Conservation (phyloP, 2,888 invertebrate genomes). For the Caenorhabditis panamensis region DNA sequence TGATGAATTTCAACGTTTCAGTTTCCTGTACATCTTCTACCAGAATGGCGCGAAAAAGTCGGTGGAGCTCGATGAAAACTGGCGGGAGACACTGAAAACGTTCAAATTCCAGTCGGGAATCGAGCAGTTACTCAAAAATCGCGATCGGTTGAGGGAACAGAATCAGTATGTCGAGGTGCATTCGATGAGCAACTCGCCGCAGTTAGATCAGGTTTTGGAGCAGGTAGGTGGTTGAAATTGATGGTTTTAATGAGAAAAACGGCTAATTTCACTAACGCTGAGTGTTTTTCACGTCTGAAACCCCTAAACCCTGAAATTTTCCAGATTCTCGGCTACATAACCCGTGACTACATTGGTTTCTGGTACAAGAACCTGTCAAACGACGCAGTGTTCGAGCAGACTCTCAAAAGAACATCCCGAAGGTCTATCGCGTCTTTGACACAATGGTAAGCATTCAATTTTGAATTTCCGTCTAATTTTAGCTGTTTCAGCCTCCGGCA, state of each 20-base stretch:
- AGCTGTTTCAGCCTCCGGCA: conserved; percentile 82
- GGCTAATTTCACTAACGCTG: too few relatives aligned
- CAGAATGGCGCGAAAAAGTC: conserved; percentile 56
- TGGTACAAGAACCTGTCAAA: conserved; percentile 79
- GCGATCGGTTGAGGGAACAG: conserved; percentile 56
- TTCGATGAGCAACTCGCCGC: conserved; percentile 69
- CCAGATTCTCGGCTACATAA: conserved; percentile 73
- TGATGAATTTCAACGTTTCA: too few relatives aligned
- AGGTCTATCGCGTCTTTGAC: conserved; percentile 75
- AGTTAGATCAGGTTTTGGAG: conserved; percentile 70
- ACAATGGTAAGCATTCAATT: conserved; percentile 73
- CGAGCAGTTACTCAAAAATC: conserved; percentile 64
- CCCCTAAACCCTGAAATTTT: background rate
- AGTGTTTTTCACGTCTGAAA: background rate
- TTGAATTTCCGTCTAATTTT: too few relatives aligned
- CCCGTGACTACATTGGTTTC: conserved; percentile 79
- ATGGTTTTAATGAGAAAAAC: too few relatives aligned
- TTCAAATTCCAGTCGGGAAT: conserved; percentile 65
- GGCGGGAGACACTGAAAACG: conserved; percentile 40
- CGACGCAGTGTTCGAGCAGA: conserved; percentile 74
- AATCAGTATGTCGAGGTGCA: conserved; percentile 61
- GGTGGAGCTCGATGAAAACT: conserved; percentile 47
- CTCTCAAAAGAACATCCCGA: conserved; percentile 73
- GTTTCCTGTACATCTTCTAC: conserved; percentile 65
- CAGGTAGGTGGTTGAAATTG: conserved; percentile 53